Evolutionary conservation across 1,140 invertebrate genomes (phyloP).

Genomic region (Drosophila tristis): DNA sequence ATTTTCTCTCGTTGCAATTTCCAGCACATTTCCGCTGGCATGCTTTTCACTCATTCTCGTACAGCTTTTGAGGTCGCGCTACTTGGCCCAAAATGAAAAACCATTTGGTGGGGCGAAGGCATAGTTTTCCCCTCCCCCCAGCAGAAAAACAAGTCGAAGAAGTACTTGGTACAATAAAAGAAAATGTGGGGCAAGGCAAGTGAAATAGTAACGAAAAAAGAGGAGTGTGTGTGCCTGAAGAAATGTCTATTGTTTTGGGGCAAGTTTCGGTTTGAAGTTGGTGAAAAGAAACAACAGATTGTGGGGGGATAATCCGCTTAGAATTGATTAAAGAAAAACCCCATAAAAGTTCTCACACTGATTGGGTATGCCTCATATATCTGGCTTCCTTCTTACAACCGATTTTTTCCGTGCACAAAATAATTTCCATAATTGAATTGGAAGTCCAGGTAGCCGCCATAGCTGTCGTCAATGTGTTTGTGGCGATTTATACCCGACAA

Average conservation of each 20-base stretch:
- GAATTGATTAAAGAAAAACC: too few relatives aligned
- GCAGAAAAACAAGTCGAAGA: constrained; percentile 19
- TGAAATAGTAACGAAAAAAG: constrained; percentile 2
- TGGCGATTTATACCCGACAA: constrained; percentile 29
- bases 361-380: constrained; percentile 9
- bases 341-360: constrained; percentile 1
- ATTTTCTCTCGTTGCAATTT: constrained; percentile 26
- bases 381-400: constrained; percentile 8
- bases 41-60: constrained; percentile 30
- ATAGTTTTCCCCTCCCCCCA: constrained; percentile 25
- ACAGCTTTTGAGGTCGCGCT: constrained; percentile 55
- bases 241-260: constrained; percentile 7
- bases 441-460: constrained; percentile 45
- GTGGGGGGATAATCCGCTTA: too few relatives aligned
- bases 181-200: constrained; percentile 47
- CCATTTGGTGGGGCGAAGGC: constrained; percentile 20
- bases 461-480: constrained; percentile 45
- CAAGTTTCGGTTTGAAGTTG: constrained; percentile 3
- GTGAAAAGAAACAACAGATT: not conserved
- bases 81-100: constrained; percentile 50
- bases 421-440: constrained; percentile 44
- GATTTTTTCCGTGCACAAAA: constrained; percentile 11
- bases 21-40: constrained; percentile 59
- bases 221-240: constrained; percentile 15
- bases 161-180: constrained; percentile 29